Conservation (phyloP, 2,888 invertebrate species). For the Omphaloscelis lunosa region DNA sequence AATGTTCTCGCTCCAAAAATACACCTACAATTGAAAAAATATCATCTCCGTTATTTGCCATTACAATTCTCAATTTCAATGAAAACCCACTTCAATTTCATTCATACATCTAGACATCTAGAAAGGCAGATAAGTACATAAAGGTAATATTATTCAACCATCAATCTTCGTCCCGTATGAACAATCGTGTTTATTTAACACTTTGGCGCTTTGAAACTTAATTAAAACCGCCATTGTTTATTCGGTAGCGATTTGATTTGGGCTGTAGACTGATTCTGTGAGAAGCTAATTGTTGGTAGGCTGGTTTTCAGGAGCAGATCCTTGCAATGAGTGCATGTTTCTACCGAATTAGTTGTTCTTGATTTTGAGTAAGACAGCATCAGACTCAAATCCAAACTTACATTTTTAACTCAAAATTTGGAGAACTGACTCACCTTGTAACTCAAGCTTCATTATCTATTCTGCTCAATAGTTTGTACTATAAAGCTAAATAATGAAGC, state of each 20-base stretch:
- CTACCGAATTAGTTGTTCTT: neutral
- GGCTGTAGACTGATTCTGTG: conserved; percentile 2
- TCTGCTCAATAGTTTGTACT: too few relatives aligned
- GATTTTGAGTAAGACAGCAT: neutral
- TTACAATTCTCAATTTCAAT: neutral
- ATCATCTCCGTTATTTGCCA: too few relatives aligned
- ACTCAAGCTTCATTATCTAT: too few relatives aligned
- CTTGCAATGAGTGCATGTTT: neutral
- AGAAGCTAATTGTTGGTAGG: neutral
- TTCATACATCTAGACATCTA: too few relatives aligned
- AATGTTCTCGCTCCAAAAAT: too few relatives aligned
- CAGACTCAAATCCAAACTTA: neutral
- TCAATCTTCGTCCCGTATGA: conserved; percentile 53
- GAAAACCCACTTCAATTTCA: neutral
- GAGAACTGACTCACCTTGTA: neutral
- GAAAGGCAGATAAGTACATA: conserved; percentile 11
- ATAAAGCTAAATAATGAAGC: too few relatives aligned
- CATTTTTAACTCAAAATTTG: neutral
- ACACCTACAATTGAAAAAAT: too few relatives aligned
- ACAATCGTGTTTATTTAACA: conserved; percentile 41
- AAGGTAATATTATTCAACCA: conserved; percentile 31
- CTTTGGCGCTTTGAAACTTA: conserved; percentile 48
- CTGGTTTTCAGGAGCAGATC: neutral
- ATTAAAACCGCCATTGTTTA: conserved; percentile 55
- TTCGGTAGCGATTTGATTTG: conserved; percentile 12